Evolutionary conservation across 2,797 vertebrate species (phyloP).

Genomic region (Poeciliopsis turneri): DNA sequence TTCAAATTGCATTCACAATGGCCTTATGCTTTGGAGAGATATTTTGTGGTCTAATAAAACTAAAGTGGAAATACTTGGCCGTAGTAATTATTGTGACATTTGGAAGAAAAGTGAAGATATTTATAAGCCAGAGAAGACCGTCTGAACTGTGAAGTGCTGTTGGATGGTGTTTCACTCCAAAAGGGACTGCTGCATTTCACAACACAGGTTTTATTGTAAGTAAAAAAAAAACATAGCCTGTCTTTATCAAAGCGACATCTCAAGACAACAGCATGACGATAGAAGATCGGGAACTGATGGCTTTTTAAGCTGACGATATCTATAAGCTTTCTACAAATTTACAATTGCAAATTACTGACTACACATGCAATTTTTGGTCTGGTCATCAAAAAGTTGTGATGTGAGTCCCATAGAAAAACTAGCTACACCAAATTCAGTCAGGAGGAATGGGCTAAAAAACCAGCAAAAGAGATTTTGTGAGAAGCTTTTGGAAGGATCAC

Average conservation of each 20-base stretch:
- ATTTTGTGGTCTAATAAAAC: too few species aligned
- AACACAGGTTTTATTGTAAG: not conserved
- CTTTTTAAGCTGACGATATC: not conserved
- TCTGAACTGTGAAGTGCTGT: not conserved
- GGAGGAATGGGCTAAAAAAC: not conserved
- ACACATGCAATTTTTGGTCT: not conserved
- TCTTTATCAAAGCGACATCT: not conserved
- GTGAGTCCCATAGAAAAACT: not conserved
- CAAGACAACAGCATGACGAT: not conserved
- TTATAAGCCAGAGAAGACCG: not conserved
- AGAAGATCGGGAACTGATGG: not conserved
- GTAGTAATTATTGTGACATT: not conserved
- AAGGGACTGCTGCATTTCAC: not conserved
- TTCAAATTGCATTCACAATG: not conserved
- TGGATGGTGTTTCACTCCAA: not conserved
- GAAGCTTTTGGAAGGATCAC: not conserved
- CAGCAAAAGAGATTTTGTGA: not conserved
- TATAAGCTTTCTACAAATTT: not conserved
- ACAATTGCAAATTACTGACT: not conserved
- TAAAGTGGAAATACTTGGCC: too few species aligned
- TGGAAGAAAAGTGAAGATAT: not conserved
- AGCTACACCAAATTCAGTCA: not conserved
- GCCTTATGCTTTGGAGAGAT: not conserved
- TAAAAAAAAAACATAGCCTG: not conserved
- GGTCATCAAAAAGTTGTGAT: too few species aligned